Base-by-base conservation (phyloP, 2,888 invertebrate species). In the Nymphalis urticae region DNA sequence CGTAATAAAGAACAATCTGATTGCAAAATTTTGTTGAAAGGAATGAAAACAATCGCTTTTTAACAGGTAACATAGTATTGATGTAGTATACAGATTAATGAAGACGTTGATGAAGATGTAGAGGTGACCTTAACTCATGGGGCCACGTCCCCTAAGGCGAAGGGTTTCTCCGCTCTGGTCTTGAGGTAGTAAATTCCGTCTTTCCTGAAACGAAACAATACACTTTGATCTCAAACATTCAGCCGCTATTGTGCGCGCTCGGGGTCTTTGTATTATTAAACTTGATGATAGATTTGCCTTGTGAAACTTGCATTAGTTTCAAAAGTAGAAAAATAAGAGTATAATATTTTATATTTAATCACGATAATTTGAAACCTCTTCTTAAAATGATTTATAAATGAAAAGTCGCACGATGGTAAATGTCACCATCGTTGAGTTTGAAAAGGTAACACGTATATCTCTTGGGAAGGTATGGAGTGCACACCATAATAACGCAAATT, bases 121-220 rank as follows among this genome's bases (percentile, higher is more conserved):
- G 9, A 50, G 42, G 58, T 58, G 58, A 58, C 58, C 58, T 54
- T 27, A 48, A 21, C 50, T 82, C 79, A 82, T 73, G 81, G 77
- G 73, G 80, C 56, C 56, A 69, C 83, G 73, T 88, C 87, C 73
- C 90, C 89, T 69, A 90, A 79, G 64, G 93, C 93, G 85, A 84
- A 94, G 68, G 94, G 94, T 73, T 87, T 83, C 77, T 89, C 87
- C n/a, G 88, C 87, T 76, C 89, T 92, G 72, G 94, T 94, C 83
- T 82, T 87, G 75, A 94, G 88, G 85, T 93, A 94, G 86, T 92
- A 94, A 80, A 93, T 89, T 75, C 94, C 94, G 76, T 93, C 92
- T 80, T 93, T 91, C 82, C 93, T 94, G 89, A 73, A 90, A 90
- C 77, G 69, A 85, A 70, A 88, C 85, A 86, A 86, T 80, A 73